These are phyloP conservation scores for Tachyglossus aculeatus DNA, from an alignment of 2,797 vertebrate species.

Conservation along the genomic window DNA sequence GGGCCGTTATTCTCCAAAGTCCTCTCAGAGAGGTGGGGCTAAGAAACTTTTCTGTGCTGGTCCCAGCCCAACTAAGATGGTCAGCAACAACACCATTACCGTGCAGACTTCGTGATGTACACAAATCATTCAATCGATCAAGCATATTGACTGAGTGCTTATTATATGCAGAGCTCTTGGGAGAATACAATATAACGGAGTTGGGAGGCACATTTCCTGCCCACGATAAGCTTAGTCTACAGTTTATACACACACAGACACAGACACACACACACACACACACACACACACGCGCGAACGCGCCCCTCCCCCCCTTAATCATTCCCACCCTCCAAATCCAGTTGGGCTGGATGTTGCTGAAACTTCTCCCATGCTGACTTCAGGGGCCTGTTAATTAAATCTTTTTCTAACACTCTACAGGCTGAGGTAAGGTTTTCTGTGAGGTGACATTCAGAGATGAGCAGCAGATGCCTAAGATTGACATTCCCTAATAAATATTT, in stretches of 20 bases:
- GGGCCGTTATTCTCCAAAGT: constrained; percentile 1
- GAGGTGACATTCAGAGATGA: constrained; percentile 23
- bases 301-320: no score
- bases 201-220: no score
- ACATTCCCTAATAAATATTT: constrained; percentile 26
- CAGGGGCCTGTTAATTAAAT: neutral
- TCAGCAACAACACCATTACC: neutral
- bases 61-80: neutral
- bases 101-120: no score
- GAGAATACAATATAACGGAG: no score
- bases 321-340: accelerated
- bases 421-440: neutral
- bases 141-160: no score
- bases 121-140: no score
- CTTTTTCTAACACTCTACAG: constrained; percentile 35
- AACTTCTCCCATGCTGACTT: neutral
- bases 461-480: neutral
- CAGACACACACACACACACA: accelerated
- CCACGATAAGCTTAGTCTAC: no score
- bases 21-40: neutral
- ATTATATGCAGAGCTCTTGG: no score
- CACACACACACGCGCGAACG: neutral
- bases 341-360: constrained; percentile 3
- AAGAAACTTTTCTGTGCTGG: neutral
- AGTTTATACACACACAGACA: no score